These are phyloP conservation scores for Burhinus bistriatus DNA, from an alignment of 2,113 vertebrate genomes.

Conservation along the genomic window DNA sequence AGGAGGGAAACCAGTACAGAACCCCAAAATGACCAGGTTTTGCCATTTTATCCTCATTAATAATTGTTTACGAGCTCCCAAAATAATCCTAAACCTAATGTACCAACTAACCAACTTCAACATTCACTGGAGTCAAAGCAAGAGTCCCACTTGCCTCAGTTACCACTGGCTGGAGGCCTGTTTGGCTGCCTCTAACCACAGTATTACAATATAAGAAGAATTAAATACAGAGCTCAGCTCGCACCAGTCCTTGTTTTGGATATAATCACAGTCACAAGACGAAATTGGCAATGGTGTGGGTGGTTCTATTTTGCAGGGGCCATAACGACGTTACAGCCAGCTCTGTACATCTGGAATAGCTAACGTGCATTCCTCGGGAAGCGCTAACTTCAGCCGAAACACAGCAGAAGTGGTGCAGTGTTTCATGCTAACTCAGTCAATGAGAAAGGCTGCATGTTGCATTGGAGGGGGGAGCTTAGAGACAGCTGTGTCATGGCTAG, in stretches of 20 bases:
- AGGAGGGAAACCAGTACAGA: not conserved
- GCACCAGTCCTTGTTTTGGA: constrained; percentile 49
- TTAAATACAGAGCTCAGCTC: constrained; percentile 53
- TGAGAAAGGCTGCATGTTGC: not conserved
- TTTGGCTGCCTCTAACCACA: constrained; percentile 49
- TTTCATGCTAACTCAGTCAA: not conserved
- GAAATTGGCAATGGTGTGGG: constrained; percentile 50
- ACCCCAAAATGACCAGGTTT: not conserved
- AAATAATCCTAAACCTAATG: not conserved
- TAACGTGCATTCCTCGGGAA: constrained; percentile 44
- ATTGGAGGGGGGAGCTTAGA: not conserved
- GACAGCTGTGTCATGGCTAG: not conserved
- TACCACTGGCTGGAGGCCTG: constrained; percentile 10
- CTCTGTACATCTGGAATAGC: constrained; percentile 61
- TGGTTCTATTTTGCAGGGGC: constrained; percentile 60
- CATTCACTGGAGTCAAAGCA: not conserved
- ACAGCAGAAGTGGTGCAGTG: not conserved
- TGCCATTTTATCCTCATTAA: constrained; percentile 6
- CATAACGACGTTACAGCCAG: constrained; percentile 1
- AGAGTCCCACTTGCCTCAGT: not conserved
- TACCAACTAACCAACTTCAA: constrained; percentile 6
- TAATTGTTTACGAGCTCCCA: constrained; percentile 2
- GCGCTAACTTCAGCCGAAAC: constrained; percentile 22
- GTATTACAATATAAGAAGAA: constrained; percentile 60
- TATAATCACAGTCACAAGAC: constrained; percentile 63